Evolutionary conservation across 1,140 invertebrate genomes (phyloP), one percentile per base, ranked within the genome.

Genomic region (Hypsibius dujardini): DNA sequence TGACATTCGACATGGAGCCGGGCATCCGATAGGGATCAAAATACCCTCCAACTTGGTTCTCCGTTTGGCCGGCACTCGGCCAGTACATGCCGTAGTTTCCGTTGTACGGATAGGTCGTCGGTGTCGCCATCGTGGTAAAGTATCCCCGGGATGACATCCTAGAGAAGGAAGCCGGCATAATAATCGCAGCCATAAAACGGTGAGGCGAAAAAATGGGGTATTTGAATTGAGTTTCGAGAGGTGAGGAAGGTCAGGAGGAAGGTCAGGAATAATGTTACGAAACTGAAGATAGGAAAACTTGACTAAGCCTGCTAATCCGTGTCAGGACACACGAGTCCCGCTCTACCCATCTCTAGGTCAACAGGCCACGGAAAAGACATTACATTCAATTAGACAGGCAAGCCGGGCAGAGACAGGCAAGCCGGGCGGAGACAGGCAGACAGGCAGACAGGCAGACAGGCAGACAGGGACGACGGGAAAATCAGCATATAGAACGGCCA

Each of bases 11-110:
- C 28, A 28, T 56, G 50, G 50, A 7, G n/a, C 7, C 7, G 50
- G 50, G 7, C 50, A 67, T 45, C 12, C 62, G 62, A 45, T 67
- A 67, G 7, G 12, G 62, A 7, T 67, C 62, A 42, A 67, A 67
- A 67, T 67, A 67, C 3, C 42, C 42, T 7, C 12, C 7, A 7
- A 42, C 12, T 3, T 7, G 12, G 0, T 67, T 45, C 3, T 67
- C 42, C 62, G 50, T 12, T 56, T 67, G 62, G 3, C 12, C 28
- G 28, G 28, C 28, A 28, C 28, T 7, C 12, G 62, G 62, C 62
- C 62, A 67, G 62, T 67, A 67, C 42, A 67, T 15, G 3, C 12
- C 3, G 42, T 67, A 67, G 42, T 67, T 67, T 3, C 12, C 42
- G 62, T 3, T 42, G 42, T 67, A 67, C 3, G 62, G 12, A 42